These are phyloP conservation scores for Rhinella marina DNA, from an alignment of 2,797 vertebrate genomes.

Conservation along the genomic window DNA sequence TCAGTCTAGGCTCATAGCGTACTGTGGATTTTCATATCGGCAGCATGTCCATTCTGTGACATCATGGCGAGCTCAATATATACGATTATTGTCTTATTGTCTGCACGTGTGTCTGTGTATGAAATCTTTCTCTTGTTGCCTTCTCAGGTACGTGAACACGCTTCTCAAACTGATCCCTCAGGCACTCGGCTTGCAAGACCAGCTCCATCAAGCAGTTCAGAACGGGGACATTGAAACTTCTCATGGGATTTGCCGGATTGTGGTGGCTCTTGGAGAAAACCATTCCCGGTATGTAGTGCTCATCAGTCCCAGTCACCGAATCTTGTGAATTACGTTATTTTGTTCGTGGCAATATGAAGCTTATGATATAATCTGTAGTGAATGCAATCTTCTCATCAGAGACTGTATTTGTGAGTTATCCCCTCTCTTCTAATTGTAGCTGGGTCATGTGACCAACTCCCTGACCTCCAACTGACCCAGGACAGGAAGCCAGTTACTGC, in stretches of 20 bases:
- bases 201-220: constrained; percentile 93
- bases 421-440: too few species aligned
- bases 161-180: constrained; percentile 94
- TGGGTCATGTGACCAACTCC: too few species aligned
- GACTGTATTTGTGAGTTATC: too few species aligned
- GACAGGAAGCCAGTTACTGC: too few species aligned
- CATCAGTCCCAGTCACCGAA: background rate
- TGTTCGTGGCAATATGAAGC: background rate
- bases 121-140: background rate
- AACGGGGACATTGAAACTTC: constrained; percentile 98
- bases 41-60: too few species aligned
- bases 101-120: background rate
- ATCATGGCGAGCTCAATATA: too few species aligned
- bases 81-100: too few species aligned
- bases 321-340: background rate
- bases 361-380: too few species aligned
- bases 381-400: too few species aligned
- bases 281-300: constrained; percentile 86
- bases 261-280: constrained; percentile 94
- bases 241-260: constrained; percentile 95
- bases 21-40: too few species aligned
- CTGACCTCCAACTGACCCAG: too few species aligned
- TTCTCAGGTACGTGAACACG: constrained; percentile 92
- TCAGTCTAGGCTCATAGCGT: too few species aligned
- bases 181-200: constrained; percentile 93